Conservation (phyloP, 92 coral and sea anemone genomes). For the Blastomussa wellsi region DNA sequence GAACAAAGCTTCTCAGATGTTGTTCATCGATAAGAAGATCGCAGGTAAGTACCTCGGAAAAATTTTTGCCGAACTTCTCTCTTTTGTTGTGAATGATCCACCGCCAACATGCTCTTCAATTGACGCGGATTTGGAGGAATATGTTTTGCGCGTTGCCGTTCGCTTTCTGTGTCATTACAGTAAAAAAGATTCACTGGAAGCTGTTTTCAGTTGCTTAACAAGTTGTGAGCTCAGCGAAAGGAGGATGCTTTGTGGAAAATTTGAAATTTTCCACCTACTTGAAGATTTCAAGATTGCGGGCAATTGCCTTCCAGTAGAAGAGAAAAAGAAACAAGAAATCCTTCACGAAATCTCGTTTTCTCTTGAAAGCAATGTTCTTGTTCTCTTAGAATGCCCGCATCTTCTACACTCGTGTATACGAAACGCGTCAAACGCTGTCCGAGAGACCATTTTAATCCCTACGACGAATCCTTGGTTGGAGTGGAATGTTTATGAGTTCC, state of each 20-base stretch:
- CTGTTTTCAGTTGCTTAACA: slow-evolving; percentile 25
- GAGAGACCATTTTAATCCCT: not conserved
- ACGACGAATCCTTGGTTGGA: not conserved
- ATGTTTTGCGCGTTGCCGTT: not conserved
- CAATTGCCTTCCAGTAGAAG: not conserved
- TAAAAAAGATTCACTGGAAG: not conserved
- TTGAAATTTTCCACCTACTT: slow-evolving; percentile 1
- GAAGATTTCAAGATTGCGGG: not conserved
- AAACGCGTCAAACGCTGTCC: not conserved
- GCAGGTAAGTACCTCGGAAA: not conserved
- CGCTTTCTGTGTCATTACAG: slow-evolving; percentile 18
- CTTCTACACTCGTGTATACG: not conserved
- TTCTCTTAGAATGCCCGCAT: slow-evolving; percentile 27
- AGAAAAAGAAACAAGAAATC: not conserved
- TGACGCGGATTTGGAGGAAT: slow-evolving; percentile 12
- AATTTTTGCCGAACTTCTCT: not conserved
- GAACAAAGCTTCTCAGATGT: not conserved
- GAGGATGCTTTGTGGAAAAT: not conserved
- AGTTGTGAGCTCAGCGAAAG: slow-evolving; percentile 16
- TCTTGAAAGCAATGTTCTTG: slow-evolving; percentile 3
- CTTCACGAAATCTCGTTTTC: not conserved
- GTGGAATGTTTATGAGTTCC: not conserved
- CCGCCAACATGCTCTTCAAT: not conserved
- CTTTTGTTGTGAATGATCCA: not conserved
- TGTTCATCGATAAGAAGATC: not conserved